Percentiles rank a stretch among this genome's conserved stretches.
Conservation (phyloP, 2,113 vertebrate species). For the Calidris pugnax region DNA sequence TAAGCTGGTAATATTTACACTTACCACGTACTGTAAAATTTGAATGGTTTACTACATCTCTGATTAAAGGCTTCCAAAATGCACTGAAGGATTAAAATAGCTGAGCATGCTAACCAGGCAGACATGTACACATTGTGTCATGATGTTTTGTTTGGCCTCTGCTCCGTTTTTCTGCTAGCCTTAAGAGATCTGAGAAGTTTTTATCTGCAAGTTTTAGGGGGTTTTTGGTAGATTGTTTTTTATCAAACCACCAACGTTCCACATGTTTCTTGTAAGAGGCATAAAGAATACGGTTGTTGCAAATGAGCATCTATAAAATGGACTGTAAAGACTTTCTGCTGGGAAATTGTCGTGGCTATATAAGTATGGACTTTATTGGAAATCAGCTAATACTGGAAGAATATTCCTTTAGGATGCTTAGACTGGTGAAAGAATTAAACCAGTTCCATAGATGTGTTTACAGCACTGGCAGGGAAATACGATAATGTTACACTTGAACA, state of each 20-base stretch:
- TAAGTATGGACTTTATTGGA: not conserved
- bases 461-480: not conserved
- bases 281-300: not conserved
- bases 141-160: slow-evolving; percentile 53
- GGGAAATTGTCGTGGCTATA: not conserved
- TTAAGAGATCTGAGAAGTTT: not conserved
- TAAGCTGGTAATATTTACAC: slow-evolving; percentile 55
- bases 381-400: not conserved
- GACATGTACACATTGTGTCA: slow-evolving; percentile 36
- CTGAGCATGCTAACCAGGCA: not conserved
- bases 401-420: not conserved
- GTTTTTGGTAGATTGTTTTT: not conserved
- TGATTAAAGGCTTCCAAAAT: slow-evolving; percentile 46
- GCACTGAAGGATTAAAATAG: slow-evolving; percentile 34
- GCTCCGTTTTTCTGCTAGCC: not conserved
- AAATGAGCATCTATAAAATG: not conserved
- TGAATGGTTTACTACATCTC: not conserved
- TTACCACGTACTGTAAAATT: not conserved
- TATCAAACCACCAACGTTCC: not conserved
- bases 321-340: not conserved
- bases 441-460: not conserved
- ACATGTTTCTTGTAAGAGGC: not conserved
- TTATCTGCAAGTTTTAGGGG: not conserved
- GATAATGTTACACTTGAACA: not conserved
- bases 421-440: not conserved